Evolutionary conservation across 2,113 vertebrate species (phyloP), one percentile per base, ranked within the genome.

Genomic region (Gadus macrocephalus): DNA sequence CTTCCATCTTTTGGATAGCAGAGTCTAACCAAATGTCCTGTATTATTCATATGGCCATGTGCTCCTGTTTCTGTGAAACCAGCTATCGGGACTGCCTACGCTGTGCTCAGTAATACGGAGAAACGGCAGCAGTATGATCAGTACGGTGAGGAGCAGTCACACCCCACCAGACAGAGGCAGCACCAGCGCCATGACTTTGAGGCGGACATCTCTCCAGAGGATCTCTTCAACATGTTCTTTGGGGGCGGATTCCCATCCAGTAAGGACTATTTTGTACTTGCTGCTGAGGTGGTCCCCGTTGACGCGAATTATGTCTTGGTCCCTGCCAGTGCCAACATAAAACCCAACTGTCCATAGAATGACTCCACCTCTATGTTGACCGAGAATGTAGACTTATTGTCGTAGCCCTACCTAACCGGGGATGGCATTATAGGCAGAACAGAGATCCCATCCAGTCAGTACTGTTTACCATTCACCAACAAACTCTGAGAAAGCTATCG

Each of bases 171-270:
- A 31, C 94, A 95, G 0, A 84, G 67, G 74, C 94, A 98, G 74
- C 94, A 98, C 75, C 93, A 95, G 86, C 92, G 95, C 85, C 93
- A 93, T 0, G 94, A 95, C n/a, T 99, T 99, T 25, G 97, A 99
- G 84, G 96, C 97, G 0, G 96, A 99, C 85, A 99, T 99, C 85
- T 98, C 97, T 31, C 97, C 97, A 0, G 97, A 98, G 83, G 97
- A 99, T 84, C 95, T 99, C 82, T 99, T 99, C 90, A 99, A 99
- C 84, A 98, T 99, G 97, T 99, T 99, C 85, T 99, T 99, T 70
- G 97, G 97, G 11, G 96, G 97, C 31, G 96, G 97, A 25, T 98
- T 99, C 71, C 96, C 97, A 25, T 93, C 96, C 62, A 96, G 97
- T 99, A 91, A 92, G 96, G 87, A 55, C 4, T 69, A 7, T 6